Evolutionary conservation across 2,888 invertebrate genomes (phyloP).

Genomic region (Empis livida): DNA sequence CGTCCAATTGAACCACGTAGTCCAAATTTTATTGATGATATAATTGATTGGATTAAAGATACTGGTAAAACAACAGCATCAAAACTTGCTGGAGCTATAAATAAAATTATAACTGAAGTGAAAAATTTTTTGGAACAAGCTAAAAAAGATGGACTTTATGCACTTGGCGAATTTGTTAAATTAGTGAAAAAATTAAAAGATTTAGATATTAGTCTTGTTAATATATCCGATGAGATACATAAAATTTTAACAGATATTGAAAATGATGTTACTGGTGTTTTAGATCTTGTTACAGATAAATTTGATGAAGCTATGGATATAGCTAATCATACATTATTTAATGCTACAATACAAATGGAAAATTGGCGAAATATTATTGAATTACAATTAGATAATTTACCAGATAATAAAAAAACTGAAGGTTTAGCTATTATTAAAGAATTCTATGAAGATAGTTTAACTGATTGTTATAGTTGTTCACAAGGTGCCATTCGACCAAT

Average conservation of each 20-base stretch:
- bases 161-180: slow-evolving; percentile 2
- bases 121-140: background rate
- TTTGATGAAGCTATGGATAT: slow-evolving; percentile 1
- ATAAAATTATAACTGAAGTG: background rate
- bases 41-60: background rate
- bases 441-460: background rate
- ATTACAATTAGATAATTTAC: background rate
- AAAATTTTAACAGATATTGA: background rate
- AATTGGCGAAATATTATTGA: background rate
- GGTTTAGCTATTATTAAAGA: background rate
- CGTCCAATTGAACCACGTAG: too few species aligned
- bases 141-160: slow-evolving; percentile 5
- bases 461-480: background rate
- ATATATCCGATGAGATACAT: background rate
- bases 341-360: slow-evolving; percentile 1
- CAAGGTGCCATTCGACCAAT: background rate
- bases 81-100: background rate
- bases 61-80: background rate
- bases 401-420: background rate
- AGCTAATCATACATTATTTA: slow-evolving; percentile 1
- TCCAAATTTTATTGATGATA: background rate
- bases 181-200: background rate
- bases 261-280: background rate
- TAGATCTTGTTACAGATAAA: background rate
- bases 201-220: background rate